Conservation (phyloP, 2,797 vertebrate genomes). For the Danio albolineatus region DNA sequence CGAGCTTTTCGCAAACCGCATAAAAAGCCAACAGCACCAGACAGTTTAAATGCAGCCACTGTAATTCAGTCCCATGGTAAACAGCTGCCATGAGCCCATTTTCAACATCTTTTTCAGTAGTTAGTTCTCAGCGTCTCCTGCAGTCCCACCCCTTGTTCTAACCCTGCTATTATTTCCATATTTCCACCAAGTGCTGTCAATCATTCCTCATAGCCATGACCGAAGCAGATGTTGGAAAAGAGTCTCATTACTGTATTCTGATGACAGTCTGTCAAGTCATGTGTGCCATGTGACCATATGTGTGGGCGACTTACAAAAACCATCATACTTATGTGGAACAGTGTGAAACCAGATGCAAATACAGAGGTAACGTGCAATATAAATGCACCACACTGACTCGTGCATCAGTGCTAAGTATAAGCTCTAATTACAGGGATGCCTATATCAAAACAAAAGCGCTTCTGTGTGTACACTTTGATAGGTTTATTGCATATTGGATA, state of each 20-base stretch:
- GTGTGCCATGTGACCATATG: constrained; percentile 68
- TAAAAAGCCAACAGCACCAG: not conserved
- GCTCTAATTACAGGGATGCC: constrained; percentile 14
- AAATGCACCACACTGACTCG: constrained; percentile 5
- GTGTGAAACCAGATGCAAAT: constrained; percentile 26
- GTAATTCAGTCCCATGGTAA: constrained; percentile 26
- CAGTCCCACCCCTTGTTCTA: constrained; percentile 44
- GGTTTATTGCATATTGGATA: not conserved
- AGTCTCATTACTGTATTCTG: constrained; percentile 73
- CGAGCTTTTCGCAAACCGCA: constrained; percentile 6
- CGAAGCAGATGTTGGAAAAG: constrained; percentile 62
- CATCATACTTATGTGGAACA: constrained; percentile 52
- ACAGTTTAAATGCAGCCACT: constrained; percentile 10
- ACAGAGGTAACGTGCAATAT: constrained; percentile 2
- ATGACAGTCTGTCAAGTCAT: constrained; percentile 78
- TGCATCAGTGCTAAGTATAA: constrained; percentile 18
- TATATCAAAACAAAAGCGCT: constrained; percentile 7
- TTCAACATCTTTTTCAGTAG: constrained; percentile 42
- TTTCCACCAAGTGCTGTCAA: constrained; percentile 63
- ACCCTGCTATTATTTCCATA: constrained; percentile 48
- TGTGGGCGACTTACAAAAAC: constrained; percentile 64
- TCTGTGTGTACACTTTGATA: constrained; percentile 4
- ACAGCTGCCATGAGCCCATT: constrained; percentile 39
- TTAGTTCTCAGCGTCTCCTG: constrained; percentile 28
- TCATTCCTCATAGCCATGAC: constrained; percentile 61